Percentiles rank a stretch among this genome's conserved stretches.
Evolutionary conservation across 1,140 invertebrate species (phyloP).

Genomic region (Lepidurus apus): DNA sequence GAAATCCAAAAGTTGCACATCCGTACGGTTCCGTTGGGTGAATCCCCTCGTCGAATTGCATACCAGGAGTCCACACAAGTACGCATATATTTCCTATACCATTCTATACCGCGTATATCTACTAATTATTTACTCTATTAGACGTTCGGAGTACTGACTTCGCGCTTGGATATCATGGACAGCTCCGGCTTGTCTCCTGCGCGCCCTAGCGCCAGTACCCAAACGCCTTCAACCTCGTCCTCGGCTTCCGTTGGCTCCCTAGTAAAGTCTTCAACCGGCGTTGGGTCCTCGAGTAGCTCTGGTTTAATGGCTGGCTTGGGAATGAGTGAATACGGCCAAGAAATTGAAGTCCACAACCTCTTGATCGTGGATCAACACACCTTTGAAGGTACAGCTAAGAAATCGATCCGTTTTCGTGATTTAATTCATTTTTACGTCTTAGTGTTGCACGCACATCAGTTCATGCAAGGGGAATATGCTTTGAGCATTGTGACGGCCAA

Average conservation of each 20-base stretch:
- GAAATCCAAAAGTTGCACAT: constrained; percentile 98
- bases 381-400: constrained; percentile 62
- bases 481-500: constrained; percentile 82
- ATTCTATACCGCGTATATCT: neutral
- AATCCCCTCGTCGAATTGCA: constrained; percentile 86
- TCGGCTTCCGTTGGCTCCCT: constrained; percentile 46
- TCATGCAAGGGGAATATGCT: constrained; percentile 82
- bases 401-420: neutral
- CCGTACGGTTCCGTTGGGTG: constrained; percentile 84
- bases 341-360: constrained; percentile 88
- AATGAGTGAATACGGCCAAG: constrained; percentile 61
- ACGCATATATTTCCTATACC: too few relatives aligned
- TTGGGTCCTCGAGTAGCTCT: neutral
- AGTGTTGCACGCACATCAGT: constrained; percentile 87
- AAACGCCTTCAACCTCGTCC: constrained; percentile 55
- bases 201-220: constrained; percentile 70
- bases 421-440: constrained; percentile 37
- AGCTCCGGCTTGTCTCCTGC: constrained; percentile 57
- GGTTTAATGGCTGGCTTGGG: constrained; percentile 23
- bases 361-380: constrained; percentile 94
- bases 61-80: constrained; percentile 89
- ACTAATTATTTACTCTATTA: constrained; percentile 42
- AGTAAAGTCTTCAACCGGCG: constrained; percentile 28
- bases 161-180: constrained; percentile 79
- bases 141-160: constrained; percentile 91